Base-by-base conservation (phyloP, 1,140 invertebrate genomes). In the Meloidogyne exigua region DNA sequence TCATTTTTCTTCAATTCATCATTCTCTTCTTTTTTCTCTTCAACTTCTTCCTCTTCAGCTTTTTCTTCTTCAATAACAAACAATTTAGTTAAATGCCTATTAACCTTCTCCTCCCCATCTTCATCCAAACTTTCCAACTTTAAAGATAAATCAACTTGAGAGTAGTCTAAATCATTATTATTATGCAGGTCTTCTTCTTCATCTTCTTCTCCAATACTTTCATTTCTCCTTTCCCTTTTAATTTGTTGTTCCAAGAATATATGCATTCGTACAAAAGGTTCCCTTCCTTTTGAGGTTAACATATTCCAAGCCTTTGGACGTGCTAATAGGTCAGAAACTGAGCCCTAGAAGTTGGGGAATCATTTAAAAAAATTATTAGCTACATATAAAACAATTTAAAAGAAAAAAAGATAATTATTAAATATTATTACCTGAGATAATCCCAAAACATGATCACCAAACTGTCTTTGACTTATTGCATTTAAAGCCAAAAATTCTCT, bases 401-500 rank as follows among this genome's bases (percentile, higher is more conserved):
- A n/a, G n/a, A n/a, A n/a, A n/a, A n/a, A n/a, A n/a, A n/a, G n/a
- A n/a, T n/a, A n/a, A n/a, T n/a, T n/a, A n/a, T n/a, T n/a, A n/a
- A n/a, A n/a, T n/a, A n/a, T n/a, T n/a, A n/a, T 81, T 36, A 88
- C 88, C 74, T 90, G 89, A 0, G 95, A 98, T 64, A 99, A 89
- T 0, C 96, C 96, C 64, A 99, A 90, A 15, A 99, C 95, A 2
- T 93, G 95, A 88, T 99, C 96, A 23, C 96, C 97, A 88, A 99
- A 99, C 66, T 99, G 89, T 76, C 96, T 91, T 89, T 99, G 97
- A 77, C 95, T 98, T 84, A 99, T 98, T 71, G 95, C 98, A 89
- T 97, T 98, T 88, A 98, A 95, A 82, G 93, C 96, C 63, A 99
- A 90, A 80, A 95, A 94, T 88, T 99, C 96, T 89, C 98, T 98